Base-by-base conservation (phyloP, 2,888 invertebrate genomes). In the Drosophila eohydei region DNA sequence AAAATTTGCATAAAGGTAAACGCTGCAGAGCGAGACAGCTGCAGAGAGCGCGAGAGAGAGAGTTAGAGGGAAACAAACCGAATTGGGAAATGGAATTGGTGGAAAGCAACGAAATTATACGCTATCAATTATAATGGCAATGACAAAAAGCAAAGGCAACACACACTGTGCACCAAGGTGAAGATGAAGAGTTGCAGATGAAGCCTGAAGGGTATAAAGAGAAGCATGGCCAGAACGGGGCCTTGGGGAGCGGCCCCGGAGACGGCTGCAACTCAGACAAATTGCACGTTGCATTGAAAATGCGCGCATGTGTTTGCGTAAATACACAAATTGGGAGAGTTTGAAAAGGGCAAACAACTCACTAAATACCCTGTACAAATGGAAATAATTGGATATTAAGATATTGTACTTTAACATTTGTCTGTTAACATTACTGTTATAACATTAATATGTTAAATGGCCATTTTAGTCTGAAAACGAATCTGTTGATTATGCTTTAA, bases 121-220 rank as follows among this genome's bases (percentile, higher is more conserved):
- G 86, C 88, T 82, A 86, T 86, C 86, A 86, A 86, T 86, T 86
- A 86, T 89, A 89, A 86, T 88, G 89, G 85, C 85, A 89, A 89
- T 87, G 85, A 88, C 89, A 89, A 85, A 89, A 80, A 72, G 73
- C 88, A 89, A 81, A 87, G 71, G 81, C 83, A 73, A 62, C 30
- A 70, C 70, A 65, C 65, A 83, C 62, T 73, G 58, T 41, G 58
- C 63, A 51, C 40, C 71, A 75, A 82, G 87, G 78, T 78, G 80
- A 73, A 73, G 78, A 77, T 71, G 75, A 77, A 80, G 69, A 58
- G 71, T 69, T 64, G 66, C 75, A 79, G 52, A 67, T 74, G 63
- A 28, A 56, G 40, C 32, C 26, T 34, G 46, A 58, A 46, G 57
- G 64, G 54, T n/a, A 50, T 50, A 38, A 5, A 28, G 32, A 41